These are phyloP conservation scores for Melanerpes aurifrons DNA, from an alignment of 2,113 vertebrate species.

Conservation along the genomic window DNA sequence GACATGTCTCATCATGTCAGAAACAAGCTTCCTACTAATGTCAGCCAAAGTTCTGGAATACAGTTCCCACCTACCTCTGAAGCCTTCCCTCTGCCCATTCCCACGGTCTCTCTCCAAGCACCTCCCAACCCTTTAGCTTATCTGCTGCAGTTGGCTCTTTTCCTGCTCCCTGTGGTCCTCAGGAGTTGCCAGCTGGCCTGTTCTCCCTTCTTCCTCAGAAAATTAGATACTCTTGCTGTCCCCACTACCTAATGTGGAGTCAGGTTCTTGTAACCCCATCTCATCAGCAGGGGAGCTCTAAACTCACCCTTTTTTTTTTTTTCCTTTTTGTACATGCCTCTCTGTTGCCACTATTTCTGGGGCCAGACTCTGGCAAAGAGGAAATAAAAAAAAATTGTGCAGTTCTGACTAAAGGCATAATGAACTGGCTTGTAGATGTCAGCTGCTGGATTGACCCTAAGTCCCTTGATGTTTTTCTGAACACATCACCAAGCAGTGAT, in stretches of 20 bases:
- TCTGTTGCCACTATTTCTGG: not conserved
- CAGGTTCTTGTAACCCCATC: conserved; percentile 40
- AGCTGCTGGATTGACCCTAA: not conserved
- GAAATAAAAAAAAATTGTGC: not conserved
- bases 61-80: conserved; percentile 16
- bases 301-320: not conserved
- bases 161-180: conserved; percentile 41
- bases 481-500: not conserved
- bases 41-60: not conserved
- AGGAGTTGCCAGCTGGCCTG: conserved; percentile 61
- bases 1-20: conserved; percentile 14
- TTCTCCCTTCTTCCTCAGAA: conserved; percentile 17
- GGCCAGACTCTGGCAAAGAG: not conserved
- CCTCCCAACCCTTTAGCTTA: conserved; percentile 27
- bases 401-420: not conserved
- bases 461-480: not conserved
- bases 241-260: conserved; percentile 17
- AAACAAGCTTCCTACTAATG: not conserved
- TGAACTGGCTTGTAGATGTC: not conserved
- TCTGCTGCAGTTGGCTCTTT: conserved; percentile 55
- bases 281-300: conserved; percentile 2
- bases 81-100: conserved; percentile 39
- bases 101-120: conserved; percentile 50
- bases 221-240: conserved; percentile 45
- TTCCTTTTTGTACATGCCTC: not conserved